Evolutionary conservation across 2,888 invertebrate species (phyloP).

Genomic region (Macrophya alboannulata): DNA sequence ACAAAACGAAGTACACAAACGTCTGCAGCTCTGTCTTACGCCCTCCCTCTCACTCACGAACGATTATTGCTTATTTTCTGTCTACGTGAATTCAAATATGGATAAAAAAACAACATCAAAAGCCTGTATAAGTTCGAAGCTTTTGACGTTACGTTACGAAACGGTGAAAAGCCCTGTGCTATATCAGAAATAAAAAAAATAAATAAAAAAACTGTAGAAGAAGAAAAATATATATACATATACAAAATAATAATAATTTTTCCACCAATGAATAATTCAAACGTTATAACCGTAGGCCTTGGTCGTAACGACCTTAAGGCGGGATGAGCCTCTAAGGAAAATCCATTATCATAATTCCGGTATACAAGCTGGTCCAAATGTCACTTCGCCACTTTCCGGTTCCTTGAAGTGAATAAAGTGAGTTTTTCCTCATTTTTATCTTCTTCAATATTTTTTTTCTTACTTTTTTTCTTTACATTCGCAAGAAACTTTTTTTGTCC

Average conservation of each 20-base stretch:
- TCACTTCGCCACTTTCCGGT: conserved; percentile 49
- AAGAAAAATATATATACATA: not conserved
- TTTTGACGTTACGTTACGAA: conserved; percentile 51
- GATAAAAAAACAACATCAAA: conserved; percentile 66
- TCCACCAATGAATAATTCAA: conserved; percentile 47
- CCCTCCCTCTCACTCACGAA: not conserved
- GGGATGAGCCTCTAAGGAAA: conserved; percentile 52
- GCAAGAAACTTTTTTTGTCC: conserved; percentile 8
- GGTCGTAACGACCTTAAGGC: conserved; percentile 46
- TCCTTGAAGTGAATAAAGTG: conserved; percentile 27
- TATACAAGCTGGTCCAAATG: conserved; percentile 54
- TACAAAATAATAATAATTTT: conserved; percentile 30
- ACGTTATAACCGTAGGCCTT: conserved; percentile 43
- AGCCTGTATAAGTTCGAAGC: conserved; percentile 48
- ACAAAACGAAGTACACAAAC: not conserved
- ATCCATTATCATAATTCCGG: conserved; percentile 51
- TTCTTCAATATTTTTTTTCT: not conserved
- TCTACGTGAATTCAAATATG: conserved; percentile 67
- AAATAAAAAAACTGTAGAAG: not conserved
- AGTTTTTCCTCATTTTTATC: not conserved
- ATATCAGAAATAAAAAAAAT: not conserved
- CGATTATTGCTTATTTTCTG: conserved; percentile 36
- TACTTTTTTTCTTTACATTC: not conserved
- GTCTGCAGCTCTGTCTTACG: not conserved
- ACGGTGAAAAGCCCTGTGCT: not conserved